Base-by-base conservation (phyloP, 2,797 vertebrate species). In the Gastrophryne carolinensis region DNA sequence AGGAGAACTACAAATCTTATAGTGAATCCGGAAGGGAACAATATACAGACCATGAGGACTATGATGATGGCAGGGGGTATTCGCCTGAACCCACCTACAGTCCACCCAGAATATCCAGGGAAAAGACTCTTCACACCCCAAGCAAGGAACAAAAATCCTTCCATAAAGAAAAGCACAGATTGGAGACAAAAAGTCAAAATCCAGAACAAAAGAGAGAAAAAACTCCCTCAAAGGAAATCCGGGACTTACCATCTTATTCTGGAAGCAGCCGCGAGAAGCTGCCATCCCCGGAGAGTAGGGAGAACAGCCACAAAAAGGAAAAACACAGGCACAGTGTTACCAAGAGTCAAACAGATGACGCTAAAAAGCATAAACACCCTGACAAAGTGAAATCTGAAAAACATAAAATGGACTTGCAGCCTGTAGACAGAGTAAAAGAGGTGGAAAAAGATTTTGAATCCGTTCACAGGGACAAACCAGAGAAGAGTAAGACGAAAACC, bases 1-100 rank as follows among this genome's bases (percentile, higher is more conserved):
- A 86, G 1, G 86, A 88, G 75, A 90, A 88, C 41, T 80, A 86
- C 75, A 88, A 85, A 63, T 76, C 81, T 0, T 88, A 90, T 72
- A 87, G 83, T 83, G 83, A 73, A 41, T 80, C 83, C 0, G 77
- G 81, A 24, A 80, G 77, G 1, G 82, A 84, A 80, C 80, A 82
- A 74, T 88, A 87, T 5, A 92, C 89, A 50, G 91, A 91, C 68
- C 87, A 86, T 0, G 91, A 91, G 11, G 87, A 86, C 76, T 92
- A 87, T 0, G 91, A 92, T 72, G 87, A 83, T 3, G 89, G 87
- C 0, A 88, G 88, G 0, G 80, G 84, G 4, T 85, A 81, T 80
- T 90, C 90, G 4, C 88, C 90, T 26, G 83, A 76, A 13, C 80
- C 84, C 1, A 79, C 81, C 0, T 66, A 84, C 64, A 92, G 87